phyloP scores from a whole-genome alignment of 1,140 invertebrate genomes.

The Macrostomum lignano region DNA sequence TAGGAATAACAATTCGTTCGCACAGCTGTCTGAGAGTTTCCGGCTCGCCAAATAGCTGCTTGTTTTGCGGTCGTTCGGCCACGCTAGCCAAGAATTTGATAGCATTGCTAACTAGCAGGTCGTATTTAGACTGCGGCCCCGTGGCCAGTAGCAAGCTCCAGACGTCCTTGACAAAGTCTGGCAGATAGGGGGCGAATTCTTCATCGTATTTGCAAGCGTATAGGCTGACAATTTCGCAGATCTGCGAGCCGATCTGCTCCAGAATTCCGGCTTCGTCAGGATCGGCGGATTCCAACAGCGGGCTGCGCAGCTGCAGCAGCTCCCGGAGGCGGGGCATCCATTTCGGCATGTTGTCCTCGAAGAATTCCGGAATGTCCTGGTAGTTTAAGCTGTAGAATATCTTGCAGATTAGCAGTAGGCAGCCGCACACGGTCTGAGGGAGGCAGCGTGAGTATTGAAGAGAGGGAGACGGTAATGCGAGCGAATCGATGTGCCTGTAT shows the following conservation, averaged over 20 bases:
- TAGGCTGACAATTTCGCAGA: conserved; percentile 69
- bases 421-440: too few species aligned
- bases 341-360: conserved; percentile 72
- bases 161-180: conserved; percentile 59
- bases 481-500: too few species aligned
- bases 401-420: too few species aligned
- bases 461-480: too few species aligned
- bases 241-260: conserved; percentile 65
- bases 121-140: conserved; percentile 57
- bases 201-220: conserved; percentile 93
- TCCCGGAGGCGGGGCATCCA: conserved; percentile 74
- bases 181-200: conserved; percentile 60
- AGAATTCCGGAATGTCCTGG: conserved; percentile 86
- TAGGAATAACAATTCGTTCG: conserved; percentile 86
- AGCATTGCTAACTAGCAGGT: conserved; percentile 70
- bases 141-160: conserved; percentile 63
- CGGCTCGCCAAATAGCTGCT: conserved; percentile 54
- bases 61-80: conserved; percentile 57
- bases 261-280: conserved; percentile 53
- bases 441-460: too few species aligned
- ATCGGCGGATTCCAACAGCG: conserved; percentile 43
- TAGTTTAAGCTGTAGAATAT: conserved; percentile 84
- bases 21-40: conserved; percentile 61
- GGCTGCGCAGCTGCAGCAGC: conserved; percentile 31
- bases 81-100: conserved; percentile 73